Percentiles rank a stretch among this genome's conserved stretches.
These are phyloP conservation scores for Nothoprocta perdicaria DNA, from an alignment of 2,113 vertebrate species.

Conservation along the genomic window DNA sequence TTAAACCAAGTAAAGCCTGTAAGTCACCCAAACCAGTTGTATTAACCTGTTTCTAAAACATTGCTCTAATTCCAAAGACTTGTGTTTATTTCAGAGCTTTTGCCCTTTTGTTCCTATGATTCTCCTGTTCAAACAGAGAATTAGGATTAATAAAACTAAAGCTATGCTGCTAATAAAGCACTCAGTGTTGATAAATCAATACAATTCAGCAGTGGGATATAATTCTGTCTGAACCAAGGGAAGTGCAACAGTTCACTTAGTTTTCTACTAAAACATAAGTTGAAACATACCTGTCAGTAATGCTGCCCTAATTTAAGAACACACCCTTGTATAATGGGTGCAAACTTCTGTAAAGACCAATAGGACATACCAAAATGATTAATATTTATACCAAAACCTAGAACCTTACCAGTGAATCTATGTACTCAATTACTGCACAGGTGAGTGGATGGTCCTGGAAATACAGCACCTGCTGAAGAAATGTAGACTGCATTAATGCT, in stretches of 20 bases:
- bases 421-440: fast-evolving
- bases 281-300: background rate
- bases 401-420: background rate
- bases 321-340: background rate
- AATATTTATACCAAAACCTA: background rate
- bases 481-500: background rate
- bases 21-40: background rate
- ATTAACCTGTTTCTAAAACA: background rate
- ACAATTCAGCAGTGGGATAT: background rate
- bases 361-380: background rate
- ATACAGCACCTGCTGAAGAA: background rate
- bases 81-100: background rate
- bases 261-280: background rate
- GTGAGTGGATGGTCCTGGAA: background rate
- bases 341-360: background rate
- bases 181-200: background rate
- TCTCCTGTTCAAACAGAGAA: background rate
- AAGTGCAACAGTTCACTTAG: background rate
- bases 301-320: background rate
- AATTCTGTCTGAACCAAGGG: background rate
- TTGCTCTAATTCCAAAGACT: background rate
- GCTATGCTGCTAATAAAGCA: background rate
- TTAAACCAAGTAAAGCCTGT: background rate
- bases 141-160: background rate
- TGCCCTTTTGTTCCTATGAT: background rate